phyloP scores from a whole-genome alignment of 2,113 vertebrate species.

The Acrocephalus kingi region DNA sequence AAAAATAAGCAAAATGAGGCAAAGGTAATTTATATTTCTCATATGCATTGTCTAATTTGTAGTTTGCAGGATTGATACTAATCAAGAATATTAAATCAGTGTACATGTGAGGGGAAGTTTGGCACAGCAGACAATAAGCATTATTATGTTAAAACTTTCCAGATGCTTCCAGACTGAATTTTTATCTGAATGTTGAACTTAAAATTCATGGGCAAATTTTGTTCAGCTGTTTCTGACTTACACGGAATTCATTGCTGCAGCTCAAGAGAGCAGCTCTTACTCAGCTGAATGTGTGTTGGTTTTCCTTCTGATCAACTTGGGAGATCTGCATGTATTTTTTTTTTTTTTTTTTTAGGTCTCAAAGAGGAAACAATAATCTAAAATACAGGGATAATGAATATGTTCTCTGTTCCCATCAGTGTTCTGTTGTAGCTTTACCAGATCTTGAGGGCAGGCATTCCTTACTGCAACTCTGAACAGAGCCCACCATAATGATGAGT shows the following conservation, averaged over 20 bases:
- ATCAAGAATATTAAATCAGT: not conserved
- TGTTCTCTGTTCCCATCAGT: not conserved
- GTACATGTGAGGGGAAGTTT: not conserved
- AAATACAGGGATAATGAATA: not conserved
- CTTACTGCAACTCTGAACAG: not conserved
- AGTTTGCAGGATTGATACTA: not conserved
- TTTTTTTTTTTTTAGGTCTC: not conserved
- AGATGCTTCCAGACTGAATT: not conserved
- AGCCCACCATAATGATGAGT: not conserved
- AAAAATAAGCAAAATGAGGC: not conserved
- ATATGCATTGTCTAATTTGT: not conserved
- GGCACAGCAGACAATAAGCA: not conserved
- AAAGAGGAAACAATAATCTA: not conserved
- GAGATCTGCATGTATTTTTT: not conserved
- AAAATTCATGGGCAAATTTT: not conserved
- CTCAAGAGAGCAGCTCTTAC: not conserved
- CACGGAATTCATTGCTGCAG: not conserved
- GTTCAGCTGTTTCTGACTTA: not conserved
- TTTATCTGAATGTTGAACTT: not conserved
- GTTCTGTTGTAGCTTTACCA: not conserved
- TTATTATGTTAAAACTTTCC: not conserved
- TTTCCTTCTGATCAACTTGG: not conserved
- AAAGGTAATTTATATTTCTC: not conserved
- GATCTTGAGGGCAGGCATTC: not conserved
- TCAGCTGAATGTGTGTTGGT: not conserved